Conservation (phyloP, 92 coral and sea anemone genomes). For the Siderastrea siderea region DNA sequence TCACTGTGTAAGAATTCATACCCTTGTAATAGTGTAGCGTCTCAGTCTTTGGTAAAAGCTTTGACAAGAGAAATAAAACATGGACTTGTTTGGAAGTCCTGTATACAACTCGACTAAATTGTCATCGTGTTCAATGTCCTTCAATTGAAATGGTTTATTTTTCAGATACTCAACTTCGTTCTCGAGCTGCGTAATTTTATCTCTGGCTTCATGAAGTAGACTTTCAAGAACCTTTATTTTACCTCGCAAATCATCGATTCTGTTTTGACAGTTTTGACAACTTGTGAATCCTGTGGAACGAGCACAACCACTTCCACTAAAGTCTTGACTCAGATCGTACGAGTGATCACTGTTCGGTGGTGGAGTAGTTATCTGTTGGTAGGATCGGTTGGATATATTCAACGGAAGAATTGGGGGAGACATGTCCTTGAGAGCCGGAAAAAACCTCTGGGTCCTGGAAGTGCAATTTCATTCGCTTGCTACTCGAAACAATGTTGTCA, state of each 20-base stretch:
- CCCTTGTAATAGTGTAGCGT: slow-evolving; percentile 56
- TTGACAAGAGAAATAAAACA: slow-evolving; percentile 36
- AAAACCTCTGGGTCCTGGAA: no score
- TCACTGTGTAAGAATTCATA: slow-evolving; percentile 5
- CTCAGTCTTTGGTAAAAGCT: slow-evolving; percentile 19
- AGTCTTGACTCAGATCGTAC: no score
- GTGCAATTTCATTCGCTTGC: no score
- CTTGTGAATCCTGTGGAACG: neutral
- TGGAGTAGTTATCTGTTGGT: no score
- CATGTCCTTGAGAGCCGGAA: no score
- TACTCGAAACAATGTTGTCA: no score
- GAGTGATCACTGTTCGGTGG: no score
- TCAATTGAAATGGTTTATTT: slow-evolving; percentile 28
- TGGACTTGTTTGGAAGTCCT: slow-evolving; percentile 37
- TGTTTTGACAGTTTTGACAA: slow-evolving; percentile 1
- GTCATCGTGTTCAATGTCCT: slow-evolving; percentile 44
- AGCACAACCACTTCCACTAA: no score
- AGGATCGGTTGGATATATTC: no score
- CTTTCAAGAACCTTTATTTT: neutral
- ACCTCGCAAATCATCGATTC: neutral
- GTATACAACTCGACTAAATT: slow-evolving; percentile 48
- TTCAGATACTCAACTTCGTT: slow-evolving; percentile 13
- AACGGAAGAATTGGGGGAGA: no score
- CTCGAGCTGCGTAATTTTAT: slow-evolving; percentile 1
- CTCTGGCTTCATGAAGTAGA: slow-evolving; percentile 15